Conservation (phyloP, 2,888 invertebrate species). For the Volucella inflata region DNA sequence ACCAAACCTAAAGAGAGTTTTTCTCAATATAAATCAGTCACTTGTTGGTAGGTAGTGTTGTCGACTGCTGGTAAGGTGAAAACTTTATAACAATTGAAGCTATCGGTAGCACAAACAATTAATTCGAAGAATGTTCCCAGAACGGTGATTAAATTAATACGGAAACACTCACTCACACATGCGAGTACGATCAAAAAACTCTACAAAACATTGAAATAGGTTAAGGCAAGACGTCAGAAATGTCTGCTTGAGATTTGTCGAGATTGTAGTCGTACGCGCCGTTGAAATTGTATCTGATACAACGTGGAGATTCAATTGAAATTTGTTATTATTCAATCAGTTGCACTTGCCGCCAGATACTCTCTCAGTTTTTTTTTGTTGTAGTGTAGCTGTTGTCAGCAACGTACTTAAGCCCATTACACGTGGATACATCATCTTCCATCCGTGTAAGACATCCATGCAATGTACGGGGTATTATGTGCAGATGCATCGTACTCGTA, state of each 20-base stretch:
- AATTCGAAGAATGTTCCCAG: conserved; percentile 69
- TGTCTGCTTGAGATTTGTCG: conserved; percentile 18
- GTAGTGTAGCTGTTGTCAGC: neutral
- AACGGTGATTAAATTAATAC: conserved; percentile 60
- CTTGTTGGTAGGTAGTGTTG: conserved; percentile 10
- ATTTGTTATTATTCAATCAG: conserved; percentile 58
- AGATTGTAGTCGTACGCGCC: neutral
- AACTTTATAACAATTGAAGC: conserved; percentile 66
- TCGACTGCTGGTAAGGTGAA: conserved; percentile 51
- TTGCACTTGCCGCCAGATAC: conserved; percentile 21
- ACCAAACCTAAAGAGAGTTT: conserved; percentile 43
- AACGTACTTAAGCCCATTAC: conserved; percentile 34
- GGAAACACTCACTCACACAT: conserved; percentile 1
- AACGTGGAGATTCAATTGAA: conserved; percentile 39
- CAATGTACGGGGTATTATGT: conserved; percentile 17
- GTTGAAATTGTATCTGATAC: conserved; percentile 36
- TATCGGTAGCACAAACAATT: conserved; percentile 68
- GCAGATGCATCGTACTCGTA: conserved; percentile 16
- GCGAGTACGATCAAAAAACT: conserved; percentile 5
- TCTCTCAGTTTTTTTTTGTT: neutral
- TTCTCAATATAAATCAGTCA: conserved; percentile 49
- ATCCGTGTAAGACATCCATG: conserved; percentile 31
- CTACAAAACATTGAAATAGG: conserved; percentile 35
- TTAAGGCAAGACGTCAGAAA: conserved; percentile 46
- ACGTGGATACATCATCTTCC: conserved; percentile 33